A percentile compares a stretch with the other conserved stretches of the same genome.
phyloP scores from a whole-genome alignment of 1,140 invertebrate genomes.

The Conus ventricosus region DNA sequence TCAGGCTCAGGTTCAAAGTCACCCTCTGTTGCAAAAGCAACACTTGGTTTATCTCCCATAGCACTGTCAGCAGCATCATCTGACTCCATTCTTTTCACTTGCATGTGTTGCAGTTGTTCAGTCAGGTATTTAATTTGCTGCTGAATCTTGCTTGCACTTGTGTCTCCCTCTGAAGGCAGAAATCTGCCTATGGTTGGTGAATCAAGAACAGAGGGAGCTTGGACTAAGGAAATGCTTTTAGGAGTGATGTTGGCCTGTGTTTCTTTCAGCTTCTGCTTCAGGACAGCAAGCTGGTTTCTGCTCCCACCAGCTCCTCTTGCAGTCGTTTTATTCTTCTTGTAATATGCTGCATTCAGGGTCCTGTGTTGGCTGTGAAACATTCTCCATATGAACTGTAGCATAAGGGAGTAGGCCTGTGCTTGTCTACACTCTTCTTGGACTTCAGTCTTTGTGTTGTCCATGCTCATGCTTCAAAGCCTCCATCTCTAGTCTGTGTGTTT shows the following conservation, averaged over 20 bases:
- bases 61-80: not conserved
- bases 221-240: not conserved
- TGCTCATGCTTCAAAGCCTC: conserved; percentile 34
- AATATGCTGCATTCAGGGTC: not conserved
- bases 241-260: not conserved
- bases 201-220: not conserved
- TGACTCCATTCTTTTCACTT: too few species aligned
- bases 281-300: not conserved
- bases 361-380: not conserved
- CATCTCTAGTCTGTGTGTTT: conserved; percentile 24
- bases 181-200: not conserved
- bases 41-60: not conserved
- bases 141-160: not conserved
- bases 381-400: conserved; percentile 25
- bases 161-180: not conserved
- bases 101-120: not conserved
- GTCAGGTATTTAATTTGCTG: not conserved
- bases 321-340: not conserved
- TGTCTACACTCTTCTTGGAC: conserved; percentile 25
- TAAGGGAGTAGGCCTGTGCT: conserved; percentile 1
- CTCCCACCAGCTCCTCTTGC: not conserved
- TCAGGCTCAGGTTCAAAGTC: conserved; percentile 33
- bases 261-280: conserved; percentile 11
- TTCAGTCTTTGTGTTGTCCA: not conserved
- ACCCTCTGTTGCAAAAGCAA: not conserved